Evolutionary conservation across 2,888 invertebrate species (phyloP), one percentile per base, ranked within the genome.

Genomic region (Apotomis capreana): DNA sequence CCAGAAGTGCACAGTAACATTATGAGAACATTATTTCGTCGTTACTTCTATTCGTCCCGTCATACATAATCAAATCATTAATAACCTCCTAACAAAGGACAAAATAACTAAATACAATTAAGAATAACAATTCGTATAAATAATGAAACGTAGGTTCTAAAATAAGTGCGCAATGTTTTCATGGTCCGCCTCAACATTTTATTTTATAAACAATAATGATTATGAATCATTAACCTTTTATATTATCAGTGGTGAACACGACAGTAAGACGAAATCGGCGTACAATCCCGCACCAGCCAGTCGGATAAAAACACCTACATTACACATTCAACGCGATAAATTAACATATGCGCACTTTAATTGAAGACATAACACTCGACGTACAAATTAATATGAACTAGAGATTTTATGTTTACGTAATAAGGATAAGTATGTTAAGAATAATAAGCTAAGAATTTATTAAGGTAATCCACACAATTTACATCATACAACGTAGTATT

Each of bases 391-490:
- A 68, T 68, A 10, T 36, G 40, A 44, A 52, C n/a, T 15, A 44
- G 51, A 68, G 40, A 59, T 60, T 46, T 52, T 9, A 68, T 60
- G 59, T 58, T 60, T 60, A 12, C 15, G 12, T 52, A 10, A 60
- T 60, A 40, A 26, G 13, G 36, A 3, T 52, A 52, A 37, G 44
- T 60, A 36, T 59, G 62, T 49, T 69, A 61, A 37, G 46, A 13
- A 26, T 26, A 26, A 26, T 26, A 26, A 26, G 26, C 26, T 57
- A 63, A 36, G 55, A 61, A 63, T 61, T 60, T 12, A 55, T 51
- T 61, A 61, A 71, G 70, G 70, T 49, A 67, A 60, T 67, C 61
- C 70, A 67, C 26, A 67, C 37, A 13, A 40, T 36, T 55, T 65
- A 46, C 15, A 55, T 63, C 13, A 13, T 54, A 13, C 64, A 63